Percentiles rank a stretch among this genome's conserved stretches.
Evolutionary conservation across 2,888 invertebrate species (phyloP).

Genomic region (Agrotis segetum): DNA sequence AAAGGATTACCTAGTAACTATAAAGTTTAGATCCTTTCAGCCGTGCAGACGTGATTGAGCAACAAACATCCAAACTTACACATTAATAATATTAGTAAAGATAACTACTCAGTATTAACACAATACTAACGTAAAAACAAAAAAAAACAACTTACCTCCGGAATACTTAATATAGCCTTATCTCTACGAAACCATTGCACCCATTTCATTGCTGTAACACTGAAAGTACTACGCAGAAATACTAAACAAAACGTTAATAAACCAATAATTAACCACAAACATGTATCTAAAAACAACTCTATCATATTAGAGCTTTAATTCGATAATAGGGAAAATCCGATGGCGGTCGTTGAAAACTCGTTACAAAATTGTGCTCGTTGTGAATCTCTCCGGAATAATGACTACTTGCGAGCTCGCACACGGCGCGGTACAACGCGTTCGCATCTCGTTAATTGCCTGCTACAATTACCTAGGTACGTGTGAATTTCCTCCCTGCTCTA

Average conservation of each 20-base stretch:
- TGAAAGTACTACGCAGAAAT: constrained; percentile 34
- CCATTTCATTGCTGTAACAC: constrained; percentile 58
- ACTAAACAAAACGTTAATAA: constrained; percentile 45
- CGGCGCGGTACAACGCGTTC: constrained; percentile 34
- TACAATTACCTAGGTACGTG: constrained; percentile 52
- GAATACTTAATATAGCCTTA: constrained; percentile 27
- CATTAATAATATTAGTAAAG: too few relatives aligned
- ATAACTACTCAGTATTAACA: not conserved
- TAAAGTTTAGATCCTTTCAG: too few relatives aligned
- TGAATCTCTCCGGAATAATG: constrained; percentile 45
- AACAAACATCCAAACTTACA: too few relatives aligned
- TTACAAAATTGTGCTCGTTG: constrained; percentile 37
- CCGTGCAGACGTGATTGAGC: too few relatives aligned
- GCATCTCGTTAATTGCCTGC: constrained; percentile 65
- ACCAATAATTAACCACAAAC: constrained; percentile 33
- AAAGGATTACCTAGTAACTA: too few relatives aligned
- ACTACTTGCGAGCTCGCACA: constrained; percentile 30
- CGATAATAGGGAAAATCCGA: constrained; percentile 15
- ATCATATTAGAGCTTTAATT: constrained; percentile 51
- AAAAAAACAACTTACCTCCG: constrained; percentile 50
- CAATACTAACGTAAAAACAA: not conserved
- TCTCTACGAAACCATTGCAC: constrained; percentile 50
- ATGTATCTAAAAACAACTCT: constrained; percentile 35
- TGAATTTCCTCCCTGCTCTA: constrained; percentile 59
- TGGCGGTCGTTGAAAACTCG: constrained; percentile 25